phyloP scores from a whole-genome alignment of 1,140 invertebrate genomes.

The Zaprionus ghesquierei region DNA sequence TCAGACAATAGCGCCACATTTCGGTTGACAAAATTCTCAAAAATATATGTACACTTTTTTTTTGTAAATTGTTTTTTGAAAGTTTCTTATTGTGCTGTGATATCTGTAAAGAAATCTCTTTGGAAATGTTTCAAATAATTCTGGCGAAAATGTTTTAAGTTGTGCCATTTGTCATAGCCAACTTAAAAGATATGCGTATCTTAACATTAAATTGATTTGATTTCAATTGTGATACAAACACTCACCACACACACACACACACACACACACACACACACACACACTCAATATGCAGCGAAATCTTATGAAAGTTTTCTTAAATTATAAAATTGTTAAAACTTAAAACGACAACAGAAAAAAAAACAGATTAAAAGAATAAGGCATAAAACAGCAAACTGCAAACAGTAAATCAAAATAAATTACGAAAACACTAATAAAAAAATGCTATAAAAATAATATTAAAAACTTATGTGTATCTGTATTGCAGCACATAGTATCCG shows the following conservation, averaged over 20 bases:
- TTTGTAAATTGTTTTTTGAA: background rate
- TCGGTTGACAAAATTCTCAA: background rate
- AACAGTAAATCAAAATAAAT: background rate
- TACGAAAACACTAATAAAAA: background rate
- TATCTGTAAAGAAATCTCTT: background rate
- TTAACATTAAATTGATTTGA: background rate
- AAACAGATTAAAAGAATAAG: background rate
- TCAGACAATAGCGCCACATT: background rate
- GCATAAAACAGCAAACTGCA: background rate
- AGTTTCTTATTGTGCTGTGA: background rate
- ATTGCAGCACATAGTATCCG: constrained; percentile 10
- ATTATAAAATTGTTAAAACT: too few species aligned
- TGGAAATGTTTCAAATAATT: background rate
- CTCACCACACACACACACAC: background rate
- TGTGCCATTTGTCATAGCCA: too few species aligned
- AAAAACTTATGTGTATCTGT: constrained; percentile 25
- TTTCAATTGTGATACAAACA: background rate
- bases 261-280: too few species aligned
- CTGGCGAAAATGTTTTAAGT: too few species aligned
- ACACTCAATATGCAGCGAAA: too few species aligned
- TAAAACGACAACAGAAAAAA: too few species aligned
- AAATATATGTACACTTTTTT: background rate
- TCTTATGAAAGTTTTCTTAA: too few species aligned
- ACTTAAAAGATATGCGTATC: background rate
- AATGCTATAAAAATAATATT: too few species aligned